These are phyloP conservation scores for Sparidentex hasta DNA, from an alignment of 2,797 vertebrate species.

Conservation along the genomic window DNA sequence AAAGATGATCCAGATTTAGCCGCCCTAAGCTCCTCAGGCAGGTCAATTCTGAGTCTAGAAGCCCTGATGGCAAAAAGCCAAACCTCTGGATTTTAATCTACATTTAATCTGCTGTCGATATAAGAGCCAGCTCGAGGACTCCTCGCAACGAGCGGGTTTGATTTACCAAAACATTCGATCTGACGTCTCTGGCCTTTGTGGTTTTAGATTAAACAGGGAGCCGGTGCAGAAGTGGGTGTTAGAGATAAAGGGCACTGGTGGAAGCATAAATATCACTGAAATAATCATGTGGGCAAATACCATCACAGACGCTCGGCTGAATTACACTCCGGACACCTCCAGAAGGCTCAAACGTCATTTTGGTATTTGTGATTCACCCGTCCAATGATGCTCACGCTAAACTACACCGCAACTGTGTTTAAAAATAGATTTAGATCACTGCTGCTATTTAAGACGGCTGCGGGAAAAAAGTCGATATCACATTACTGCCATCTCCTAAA, in stretches of 20 bases:
- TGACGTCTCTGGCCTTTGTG: slow-evolving; percentile 30
- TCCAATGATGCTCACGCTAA: slow-evolving; percentile 51
- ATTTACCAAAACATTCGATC: slow-evolving; percentile 31
- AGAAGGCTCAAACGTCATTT: slow-evolving; percentile 44
- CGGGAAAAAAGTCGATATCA: no score
- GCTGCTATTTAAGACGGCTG: not conserved
- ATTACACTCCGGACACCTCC: slow-evolving; percentile 51
- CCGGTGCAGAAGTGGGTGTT: slow-evolving; percentile 4
- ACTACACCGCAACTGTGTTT: slow-evolving; percentile 47
- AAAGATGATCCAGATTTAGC: slow-evolving; percentile 41
- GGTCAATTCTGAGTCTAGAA: slow-evolving; percentile 14
- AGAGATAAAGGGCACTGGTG: slow-evolving; percentile 60
- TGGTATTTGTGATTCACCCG: slow-evolving; percentile 58
- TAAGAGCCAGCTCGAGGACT: not conserved
- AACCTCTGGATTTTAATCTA: slow-evolving; percentile 33
- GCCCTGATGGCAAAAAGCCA: slow-evolving; percentile 15
- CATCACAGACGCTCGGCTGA: slow-evolving; percentile 36
- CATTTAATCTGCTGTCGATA: slow-evolving; percentile 12
- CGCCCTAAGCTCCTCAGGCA: slow-evolving; percentile 22
- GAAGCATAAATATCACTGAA: slow-evolving; percentile 56
- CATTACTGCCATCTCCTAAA: no score
- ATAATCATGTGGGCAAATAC: slow-evolving; percentile 56
- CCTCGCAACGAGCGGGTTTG: not conserved
- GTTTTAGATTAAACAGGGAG: slow-evolving; percentile 31
- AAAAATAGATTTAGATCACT: slow-evolving; percentile 26